These are phyloP conservation scores for Leucoraja erinaceus DNA, from an alignment of 2,113 vertebrate species.

Conservation along the genomic window DNA sequence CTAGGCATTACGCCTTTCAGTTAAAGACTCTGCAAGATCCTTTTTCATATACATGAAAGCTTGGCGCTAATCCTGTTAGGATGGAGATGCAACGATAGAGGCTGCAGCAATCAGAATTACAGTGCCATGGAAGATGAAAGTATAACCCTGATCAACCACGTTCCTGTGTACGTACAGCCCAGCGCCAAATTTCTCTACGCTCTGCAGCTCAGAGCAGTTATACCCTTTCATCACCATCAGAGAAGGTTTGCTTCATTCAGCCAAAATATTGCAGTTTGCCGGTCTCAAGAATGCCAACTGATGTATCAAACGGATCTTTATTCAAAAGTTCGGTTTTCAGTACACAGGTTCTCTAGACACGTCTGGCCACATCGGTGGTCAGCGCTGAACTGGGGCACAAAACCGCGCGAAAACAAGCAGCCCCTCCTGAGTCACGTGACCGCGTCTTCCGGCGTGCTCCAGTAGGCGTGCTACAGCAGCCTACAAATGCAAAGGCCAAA, in stretches of 20 bases:
- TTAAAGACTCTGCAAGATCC: constrained; percentile 44
- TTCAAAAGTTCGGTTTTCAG: no score
- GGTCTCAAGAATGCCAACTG: no score
- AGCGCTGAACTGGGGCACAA: no score
- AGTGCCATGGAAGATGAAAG: constrained; percentile 16
- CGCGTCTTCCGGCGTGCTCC: no score
- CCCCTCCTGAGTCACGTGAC: no score
- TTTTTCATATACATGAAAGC: constrained; percentile 44
- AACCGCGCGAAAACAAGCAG: no score
- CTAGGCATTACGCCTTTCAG: constrained; percentile 43
- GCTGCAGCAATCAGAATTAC: constrained; percentile 39
- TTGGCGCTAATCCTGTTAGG: constrained; percentile 46
- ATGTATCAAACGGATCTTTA: no score
- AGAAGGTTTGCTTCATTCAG: not conserved
- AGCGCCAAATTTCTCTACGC: not conserved
- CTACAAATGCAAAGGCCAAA: constrained; percentile 14
- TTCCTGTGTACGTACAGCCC: not conserved
- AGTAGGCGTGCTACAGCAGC: no score
- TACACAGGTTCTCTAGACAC: no score
- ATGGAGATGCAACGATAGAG: constrained; percentile 45
- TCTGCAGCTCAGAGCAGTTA: not conserved
- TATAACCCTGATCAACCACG: not conserved
- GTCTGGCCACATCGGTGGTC: no score
- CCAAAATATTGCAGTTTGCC: not conserved
- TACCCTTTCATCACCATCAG: not conserved